phyloP scores from a whole-genome alignment of 1,140 invertebrate genomes.

The Araneus ventricosus region DNA sequence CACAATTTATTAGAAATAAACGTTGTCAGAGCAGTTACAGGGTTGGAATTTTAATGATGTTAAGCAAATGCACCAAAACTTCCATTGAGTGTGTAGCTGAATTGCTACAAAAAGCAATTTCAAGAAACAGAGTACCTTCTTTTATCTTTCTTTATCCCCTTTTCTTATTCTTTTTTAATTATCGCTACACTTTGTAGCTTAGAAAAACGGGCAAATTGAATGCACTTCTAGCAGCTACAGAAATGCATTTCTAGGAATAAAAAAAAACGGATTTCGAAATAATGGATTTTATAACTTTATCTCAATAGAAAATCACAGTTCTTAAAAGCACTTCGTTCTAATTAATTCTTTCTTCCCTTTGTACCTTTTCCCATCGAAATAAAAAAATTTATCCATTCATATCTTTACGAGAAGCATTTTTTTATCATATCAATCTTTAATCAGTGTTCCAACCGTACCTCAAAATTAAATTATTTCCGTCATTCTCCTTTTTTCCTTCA shows the following conservation, averaged over 20 bases:
- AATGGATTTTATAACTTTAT: slow-evolving; percentile 56
- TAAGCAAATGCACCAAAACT: neutral
- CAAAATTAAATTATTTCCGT: slow-evolving; percentile 48
- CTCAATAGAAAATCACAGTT: slow-evolving; percentile 56
- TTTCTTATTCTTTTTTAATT: neutral
- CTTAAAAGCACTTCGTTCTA: slow-evolving; percentile 66
- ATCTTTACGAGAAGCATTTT: neutral
- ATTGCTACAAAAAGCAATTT: neutral
- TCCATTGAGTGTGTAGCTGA: neutral
- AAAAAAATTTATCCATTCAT: slow-evolving; percentile 2
- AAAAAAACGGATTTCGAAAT: neutral
- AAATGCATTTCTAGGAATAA: slow-evolving; percentile 1
- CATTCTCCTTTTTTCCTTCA: neutral
- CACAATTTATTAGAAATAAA: neutral
- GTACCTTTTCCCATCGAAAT: neutral
- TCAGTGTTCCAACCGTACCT: neutral
- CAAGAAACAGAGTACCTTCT: neutral
- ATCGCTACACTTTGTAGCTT: neutral
- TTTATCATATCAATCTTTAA: slow-evolving; percentile 21
- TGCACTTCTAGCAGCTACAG: neutral
- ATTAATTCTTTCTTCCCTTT: slow-evolving; percentile 55
- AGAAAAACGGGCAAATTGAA: slow-evolving; percentile 5
- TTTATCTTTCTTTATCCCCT: neutral
- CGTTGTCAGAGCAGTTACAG: neutral
- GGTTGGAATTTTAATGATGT: neutral